phyloP scores from a whole-genome alignment of 2,888 invertebrate species.

The Dione vanillae region DNA sequence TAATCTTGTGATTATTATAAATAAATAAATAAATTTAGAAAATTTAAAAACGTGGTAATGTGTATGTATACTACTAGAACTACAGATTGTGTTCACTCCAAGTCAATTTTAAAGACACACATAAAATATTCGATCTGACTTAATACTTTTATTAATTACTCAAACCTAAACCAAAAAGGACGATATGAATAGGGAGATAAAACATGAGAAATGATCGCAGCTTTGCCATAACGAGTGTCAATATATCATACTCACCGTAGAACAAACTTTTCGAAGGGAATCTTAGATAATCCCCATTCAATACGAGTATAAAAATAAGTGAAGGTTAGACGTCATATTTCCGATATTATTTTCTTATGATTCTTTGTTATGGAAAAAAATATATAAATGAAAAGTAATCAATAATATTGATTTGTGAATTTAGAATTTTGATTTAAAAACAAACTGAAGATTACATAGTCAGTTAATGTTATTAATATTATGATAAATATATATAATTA shows the following conservation, averaged over 20 bases:
- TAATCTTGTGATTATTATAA: too few species aligned
- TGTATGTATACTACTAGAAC: too few species aligned
- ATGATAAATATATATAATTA: too few species aligned
- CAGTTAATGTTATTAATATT: too few species aligned
- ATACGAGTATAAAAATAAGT: slow-evolving; percentile 26
- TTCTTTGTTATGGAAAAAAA: neutral
- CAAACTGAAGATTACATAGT: too few species aligned
- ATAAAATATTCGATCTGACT: neutral
- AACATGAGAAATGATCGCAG: slow-evolving; percentile 25
- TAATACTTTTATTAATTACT: slow-evolving; percentile 8
- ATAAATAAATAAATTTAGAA: too few species aligned
- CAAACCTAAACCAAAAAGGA: slow-evolving; percentile 2
- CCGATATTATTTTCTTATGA: neutral
- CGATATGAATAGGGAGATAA: slow-evolving; percentile 11
- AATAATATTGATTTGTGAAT: too few species aligned
- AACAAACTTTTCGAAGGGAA: slow-evolving; percentile 36
- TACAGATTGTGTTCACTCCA: too few species aligned
- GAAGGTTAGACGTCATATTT: neutral
- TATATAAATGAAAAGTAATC: neutral
- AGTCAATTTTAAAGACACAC: neutral
- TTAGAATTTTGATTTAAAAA: too few species aligned
- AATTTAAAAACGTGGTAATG: too few species aligned
- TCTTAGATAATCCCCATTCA: slow-evolving; percentile 38
- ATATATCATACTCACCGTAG: slow-evolving; percentile 38
- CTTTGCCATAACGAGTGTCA: slow-evolving; percentile 33